Evolutionary conservation across 2,888 invertebrate genomes (phyloP).

Genomic region (Rhaphigaster nebulosa): DNA sequence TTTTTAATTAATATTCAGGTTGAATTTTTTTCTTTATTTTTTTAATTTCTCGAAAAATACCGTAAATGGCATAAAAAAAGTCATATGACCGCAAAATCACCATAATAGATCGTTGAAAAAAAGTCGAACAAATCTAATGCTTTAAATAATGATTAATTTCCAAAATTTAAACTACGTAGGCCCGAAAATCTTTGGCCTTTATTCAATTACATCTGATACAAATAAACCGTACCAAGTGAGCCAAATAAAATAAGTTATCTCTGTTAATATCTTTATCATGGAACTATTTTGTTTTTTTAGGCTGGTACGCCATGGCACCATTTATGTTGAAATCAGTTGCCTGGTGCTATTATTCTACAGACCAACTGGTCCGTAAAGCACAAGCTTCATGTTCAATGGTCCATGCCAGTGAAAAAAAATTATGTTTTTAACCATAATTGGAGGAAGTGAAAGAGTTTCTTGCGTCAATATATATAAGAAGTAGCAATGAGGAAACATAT

Average conservation of each 20-base stretch:
- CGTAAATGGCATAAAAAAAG: too few relatives aligned
- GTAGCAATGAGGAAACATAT: background rate
- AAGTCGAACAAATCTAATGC: too few relatives aligned
- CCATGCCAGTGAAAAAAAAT: background rate
- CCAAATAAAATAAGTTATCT: background rate
- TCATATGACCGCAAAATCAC: too few relatives aligned
- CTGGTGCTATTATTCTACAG: background rate
- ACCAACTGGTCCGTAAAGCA: slow-evolving; percentile 3
- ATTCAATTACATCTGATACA: background rate
- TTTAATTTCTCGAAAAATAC: too few relatives aligned
- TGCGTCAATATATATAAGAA: background rate
- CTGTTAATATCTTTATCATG: background rate
- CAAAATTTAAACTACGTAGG: too few relatives aligned
- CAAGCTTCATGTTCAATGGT: background rate
- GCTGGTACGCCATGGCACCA: background rate
- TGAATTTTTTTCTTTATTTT: too few relatives aligned
- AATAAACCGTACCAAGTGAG: background rate
- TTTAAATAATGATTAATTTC: too few relatives aligned
- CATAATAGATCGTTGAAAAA: too few relatives aligned
- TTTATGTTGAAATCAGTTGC: background rate
- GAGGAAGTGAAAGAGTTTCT: background rate
- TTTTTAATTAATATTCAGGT: too few relatives aligned
- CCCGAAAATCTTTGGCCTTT: background rate
- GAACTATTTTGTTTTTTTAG: background rate
- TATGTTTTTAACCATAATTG: background rate